Evolutionary conservation across 2,888 invertebrate species (phyloP), one percentile per base, ranked within the genome.

Genomic region (Chrysina gloriosa): DNA sequence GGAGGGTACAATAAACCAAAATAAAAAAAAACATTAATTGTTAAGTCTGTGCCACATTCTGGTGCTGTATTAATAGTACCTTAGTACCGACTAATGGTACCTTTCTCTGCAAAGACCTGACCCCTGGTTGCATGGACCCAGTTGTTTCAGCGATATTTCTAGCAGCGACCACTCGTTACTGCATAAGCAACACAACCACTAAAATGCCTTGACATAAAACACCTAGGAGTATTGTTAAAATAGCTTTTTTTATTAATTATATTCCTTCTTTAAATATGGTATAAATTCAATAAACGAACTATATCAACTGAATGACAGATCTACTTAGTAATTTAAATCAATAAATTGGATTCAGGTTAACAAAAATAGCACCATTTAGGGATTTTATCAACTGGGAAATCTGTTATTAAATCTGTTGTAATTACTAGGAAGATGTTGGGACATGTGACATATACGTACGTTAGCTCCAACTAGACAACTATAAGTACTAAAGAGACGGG

Each of bases 31-130:
- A 65, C 69, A 67, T 69, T 61, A 47, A 31, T 67, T 67, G 48
- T 47, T 58, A 36, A 58, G 21, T 56, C 47, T 48, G 72, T 81
- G 81, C 79, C 78, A 76, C 80, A 80, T 78, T 79, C 79, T 61
- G 77, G 81, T 81, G 81, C 81, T 77, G 77, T 69, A 69, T 78
- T 73, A 75, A 74, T 71, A 76, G 77, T 78, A 78, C 77, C 72
- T 70, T 71, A 74, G 75, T 76, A 77, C 78, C 77, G 71, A 76
- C 61, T 70, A 71, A 67, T 75, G 79, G 80, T 85, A 85, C 85
- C 85, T 85, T 84, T 85, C 84, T 84, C 85, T 83, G 84, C 84
- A 85, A 79, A 85, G 83, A 80, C 85, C 85, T 74, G 81, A 78
- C 77, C 82, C 82, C 74, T 79, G 81, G 75, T 80, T 77, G 80